Evolutionary conservation across 1,140 invertebrate genomes (phyloP).

Genomic region (Pachyrhynchus sulphureomaculatus): DNA sequence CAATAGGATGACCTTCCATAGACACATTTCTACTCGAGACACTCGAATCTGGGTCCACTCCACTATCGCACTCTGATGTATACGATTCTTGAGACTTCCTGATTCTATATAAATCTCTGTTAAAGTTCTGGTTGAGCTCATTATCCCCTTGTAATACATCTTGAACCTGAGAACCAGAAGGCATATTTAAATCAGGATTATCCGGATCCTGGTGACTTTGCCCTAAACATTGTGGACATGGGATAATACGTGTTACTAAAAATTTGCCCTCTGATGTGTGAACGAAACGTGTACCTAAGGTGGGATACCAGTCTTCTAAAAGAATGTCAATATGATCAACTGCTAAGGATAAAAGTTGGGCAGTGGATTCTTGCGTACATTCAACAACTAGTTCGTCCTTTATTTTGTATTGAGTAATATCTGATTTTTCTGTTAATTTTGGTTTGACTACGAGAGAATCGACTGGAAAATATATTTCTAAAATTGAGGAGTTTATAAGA

Average conservation of each 20-base stretch:
- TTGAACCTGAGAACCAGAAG: conserved; percentile 28
- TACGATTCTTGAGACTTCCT: conserved; percentile 71
- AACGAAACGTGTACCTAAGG: conserved; percentile 87
- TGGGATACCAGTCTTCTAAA: conserved; percentile 98
- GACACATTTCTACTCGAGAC: conserved; percentile 77
- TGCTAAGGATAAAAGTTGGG: conserved; percentile 85
- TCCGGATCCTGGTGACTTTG: conserved; percentile 37
- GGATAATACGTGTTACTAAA: conserved; percentile 90
- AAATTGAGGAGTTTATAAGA: conserved; percentile 75
- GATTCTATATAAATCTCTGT: conserved; percentile 38
- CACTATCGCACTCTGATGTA: conserved; percentile 76
- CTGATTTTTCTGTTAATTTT: conserved; percentile 56
- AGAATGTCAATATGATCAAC: conserved; percentile 96
- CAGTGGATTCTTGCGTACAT: conserved; percentile 67
- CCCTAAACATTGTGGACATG: conserved; percentile 82
- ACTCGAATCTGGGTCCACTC: conserved; percentile 71
- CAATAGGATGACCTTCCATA: conserved; percentile 70
- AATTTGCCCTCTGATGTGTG: conserved; percentile 96
- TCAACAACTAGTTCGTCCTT: conserved; percentile 47
- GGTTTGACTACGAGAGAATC: conserved; percentile 73
- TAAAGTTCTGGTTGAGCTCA: conserved; percentile 31
- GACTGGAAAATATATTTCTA: conserved; percentile 86
- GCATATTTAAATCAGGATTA: conserved; percentile 30
- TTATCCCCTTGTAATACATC: conserved; percentile 38
- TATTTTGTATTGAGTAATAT: conserved; percentile 65